Percentiles rank a stretch among this genome's conserved stretches.
These are phyloP conservation scores for Coptodon bakossiorum DNA, from an alignment of 2,113 vertebrate species.

Conservation along the genomic window DNA sequence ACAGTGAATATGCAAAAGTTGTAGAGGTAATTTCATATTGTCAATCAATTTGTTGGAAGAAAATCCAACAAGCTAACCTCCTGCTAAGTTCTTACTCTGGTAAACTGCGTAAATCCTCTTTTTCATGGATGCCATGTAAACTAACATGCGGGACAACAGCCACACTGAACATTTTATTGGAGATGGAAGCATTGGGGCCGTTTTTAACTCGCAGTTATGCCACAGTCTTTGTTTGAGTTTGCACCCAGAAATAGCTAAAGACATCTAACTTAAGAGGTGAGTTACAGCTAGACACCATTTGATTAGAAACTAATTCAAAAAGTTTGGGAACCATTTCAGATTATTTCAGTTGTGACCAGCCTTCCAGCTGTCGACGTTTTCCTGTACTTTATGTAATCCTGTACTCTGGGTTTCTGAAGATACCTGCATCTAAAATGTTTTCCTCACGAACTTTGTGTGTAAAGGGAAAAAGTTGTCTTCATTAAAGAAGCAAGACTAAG, in stretches of 20 bases:
- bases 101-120: not conserved
- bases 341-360: not conserved
- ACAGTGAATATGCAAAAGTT: not conserved
- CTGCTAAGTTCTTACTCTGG: not conserved
- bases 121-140: not conserved
- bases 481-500: not conserved
- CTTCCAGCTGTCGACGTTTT: accelerated
- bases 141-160: not conserved
- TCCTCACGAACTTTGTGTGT: not conserved
- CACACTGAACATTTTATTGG: not conserved
- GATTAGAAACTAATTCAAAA: not conserved
- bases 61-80: not conserved
- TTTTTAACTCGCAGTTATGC: not conserved
- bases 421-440: not conserved
- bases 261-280: not conserved
- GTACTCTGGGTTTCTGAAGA: not conserved
- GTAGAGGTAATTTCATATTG: not conserved
- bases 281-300: not conserved
- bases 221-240: not conserved
- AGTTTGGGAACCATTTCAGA: not conserved
- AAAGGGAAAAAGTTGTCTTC: not conserved
- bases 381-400: not conserved
- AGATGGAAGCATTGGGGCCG: not conserved
- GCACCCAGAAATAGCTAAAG: not conserved
- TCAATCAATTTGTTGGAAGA: not conserved